Base-by-base conservation (phyloP, 2,888 invertebrate species). In the Drosophila putrida region DNA sequence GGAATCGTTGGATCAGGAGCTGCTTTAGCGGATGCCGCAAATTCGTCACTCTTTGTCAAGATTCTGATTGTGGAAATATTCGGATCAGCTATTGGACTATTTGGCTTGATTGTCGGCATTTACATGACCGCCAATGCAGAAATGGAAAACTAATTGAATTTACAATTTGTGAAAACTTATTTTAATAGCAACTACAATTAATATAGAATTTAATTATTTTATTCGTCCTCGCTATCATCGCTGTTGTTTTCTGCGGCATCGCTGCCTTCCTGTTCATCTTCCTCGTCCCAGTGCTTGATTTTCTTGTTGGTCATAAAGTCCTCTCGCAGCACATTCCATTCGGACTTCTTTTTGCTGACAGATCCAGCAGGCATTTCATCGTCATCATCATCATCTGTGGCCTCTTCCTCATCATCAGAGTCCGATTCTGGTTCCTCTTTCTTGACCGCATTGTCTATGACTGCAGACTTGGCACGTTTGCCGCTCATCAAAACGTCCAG, bases 1-100 rank as follows among this genome's bases (percentile, higher is more conserved):
- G 99, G 99, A 9, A 96, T 99, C 88, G 99, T 99, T 36, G 99
- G 97, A n/a, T 99, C 99, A 1, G 99, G 99, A 63, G 99, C 99
- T 43, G 99, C 99, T 10, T 94, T 99, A 6, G 96, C 99, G 58
- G 99, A 99, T 93, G 99, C 99, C 25, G 99, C 99, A 33, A 98
- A 99, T 92, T 95, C 98, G 20, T 95, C 97, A 5, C 94, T 99
- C 9, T 99, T 99, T 91, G 99, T 99, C 46, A 99, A 99, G 93
- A 98, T 99, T 92, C 95, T 99, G 36, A 99, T 99, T 92, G 97
- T 99, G 49, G 99, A 99, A 93, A 99, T 99, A 93, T 99, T 99
- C 91, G 99, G 98, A 59, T 98, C 98, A 90, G 99, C 99, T 82
- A 99, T 99, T 91, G 99, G 99, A 89, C 95, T 99, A 10, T 99